These are phyloP conservation scores for Drosophila bipectinata DNA, from an alignment of 1,140 invertebrate genomes.

Conservation along the genomic window DNA sequence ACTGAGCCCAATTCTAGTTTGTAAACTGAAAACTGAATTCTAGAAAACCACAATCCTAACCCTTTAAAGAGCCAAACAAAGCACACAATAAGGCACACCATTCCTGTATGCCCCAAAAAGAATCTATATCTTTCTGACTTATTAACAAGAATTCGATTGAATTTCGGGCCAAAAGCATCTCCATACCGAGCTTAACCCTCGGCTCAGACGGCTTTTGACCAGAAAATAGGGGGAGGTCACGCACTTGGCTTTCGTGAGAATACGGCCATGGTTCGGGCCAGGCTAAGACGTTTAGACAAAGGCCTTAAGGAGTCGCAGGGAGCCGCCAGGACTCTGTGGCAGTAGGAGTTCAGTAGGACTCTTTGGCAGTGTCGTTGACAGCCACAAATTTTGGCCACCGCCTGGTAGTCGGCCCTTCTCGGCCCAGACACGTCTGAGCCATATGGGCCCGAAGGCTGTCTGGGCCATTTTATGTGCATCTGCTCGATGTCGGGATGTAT, in stretches of 20 bases:
- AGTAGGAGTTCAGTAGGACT: neutral
- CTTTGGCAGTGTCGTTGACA: conserved; percentile 59
- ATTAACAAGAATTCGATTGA: neutral
- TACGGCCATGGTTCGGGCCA: conserved; percentile 5
- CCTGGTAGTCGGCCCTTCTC: conserved; percentile 7
- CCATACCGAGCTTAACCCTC: conserved; percentile 3
- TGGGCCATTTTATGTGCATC: conserved; percentile 12
- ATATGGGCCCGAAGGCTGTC: neutral
- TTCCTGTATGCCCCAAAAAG: too few relatives aligned
- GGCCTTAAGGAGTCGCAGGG: neutral
- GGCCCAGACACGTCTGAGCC: conserved; percentile 39
- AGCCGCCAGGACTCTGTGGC: neutral
- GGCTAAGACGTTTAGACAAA: conserved; percentile 40
- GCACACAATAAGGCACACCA: too few relatives aligned
- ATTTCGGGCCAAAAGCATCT: neutral
- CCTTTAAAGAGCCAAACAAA: too few relatives aligned
- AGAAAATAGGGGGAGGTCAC: conserved; percentile 27
- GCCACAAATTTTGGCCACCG: conserved; percentile 63
- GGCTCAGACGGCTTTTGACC: conserved; percentile 18
- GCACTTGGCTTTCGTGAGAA: conserved; percentile 32
- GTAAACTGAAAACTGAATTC: too few relatives aligned
- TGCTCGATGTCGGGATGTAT: conserved; percentile 4
- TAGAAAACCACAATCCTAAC: too few relatives aligned
- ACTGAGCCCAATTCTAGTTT: too few relatives aligned
- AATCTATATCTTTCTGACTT: neutral